Evolutionary conservation across 2,888 invertebrate genomes (phyloP).

Genomic region (Pantelozetes paolii): DNA sequence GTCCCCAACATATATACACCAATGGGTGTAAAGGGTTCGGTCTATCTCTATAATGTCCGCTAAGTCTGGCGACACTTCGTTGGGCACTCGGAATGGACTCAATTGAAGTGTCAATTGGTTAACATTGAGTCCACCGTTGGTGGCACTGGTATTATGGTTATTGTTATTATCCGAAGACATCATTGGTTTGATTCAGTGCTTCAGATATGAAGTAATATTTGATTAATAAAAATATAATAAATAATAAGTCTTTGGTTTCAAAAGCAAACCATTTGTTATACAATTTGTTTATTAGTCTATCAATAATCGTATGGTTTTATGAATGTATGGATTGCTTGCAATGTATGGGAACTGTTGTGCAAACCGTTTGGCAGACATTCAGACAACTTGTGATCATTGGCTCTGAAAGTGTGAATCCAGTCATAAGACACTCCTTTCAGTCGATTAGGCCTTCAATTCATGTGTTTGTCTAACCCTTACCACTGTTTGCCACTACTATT

Average conservation of each 20-base stretch:
- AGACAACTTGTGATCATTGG: background rate
- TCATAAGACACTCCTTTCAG: background rate
- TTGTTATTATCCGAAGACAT: constrained; percentile 17
- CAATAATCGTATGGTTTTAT: too few relatives aligned
- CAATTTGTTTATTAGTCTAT: too few relatives aligned
- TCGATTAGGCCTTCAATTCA: background rate
- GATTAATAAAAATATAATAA: too few relatives aligned
- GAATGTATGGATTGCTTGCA: too few relatives aligned
- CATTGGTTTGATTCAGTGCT: background rate
- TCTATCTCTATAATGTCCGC: constrained; percentile 51
- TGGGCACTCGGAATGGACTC: constrained; percentile 1
- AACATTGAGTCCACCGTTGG: background rate
- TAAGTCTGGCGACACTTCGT: constrained; percentile 42
- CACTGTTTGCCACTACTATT: background rate
- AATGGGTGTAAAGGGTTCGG: constrained; percentile 50
- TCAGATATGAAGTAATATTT: too few relatives aligned
- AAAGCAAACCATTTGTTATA: too few relatives aligned
- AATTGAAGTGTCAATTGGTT: constrained; percentile 27
- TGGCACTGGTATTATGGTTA: background rate
- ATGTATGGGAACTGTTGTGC: background rate
- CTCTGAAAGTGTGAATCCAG: background rate
- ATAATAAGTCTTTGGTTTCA: background rate
- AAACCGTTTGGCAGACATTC: background rate
- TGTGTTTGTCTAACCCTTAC: background rate
- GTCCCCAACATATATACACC: constrained; percentile 50